Conservation (phyloP, 2,888 invertebrate genomes). For the Calephelis perditalis region DNA sequence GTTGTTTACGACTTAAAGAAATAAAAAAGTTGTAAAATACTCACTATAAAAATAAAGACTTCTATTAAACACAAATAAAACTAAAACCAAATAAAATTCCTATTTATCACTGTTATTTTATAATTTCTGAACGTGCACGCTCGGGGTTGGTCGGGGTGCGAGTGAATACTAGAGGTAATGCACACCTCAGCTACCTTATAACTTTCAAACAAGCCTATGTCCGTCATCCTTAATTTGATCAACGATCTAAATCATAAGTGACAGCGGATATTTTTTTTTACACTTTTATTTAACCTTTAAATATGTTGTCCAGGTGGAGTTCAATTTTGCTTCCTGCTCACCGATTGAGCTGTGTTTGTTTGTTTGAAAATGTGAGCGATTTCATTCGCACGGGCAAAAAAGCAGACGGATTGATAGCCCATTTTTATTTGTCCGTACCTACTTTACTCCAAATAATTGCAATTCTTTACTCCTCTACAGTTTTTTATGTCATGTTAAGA, state of each 20-base stretch:
- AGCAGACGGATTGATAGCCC: too few relatives aligned
- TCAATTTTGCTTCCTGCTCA: too few relatives aligned
- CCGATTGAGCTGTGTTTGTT: too few relatives aligned
- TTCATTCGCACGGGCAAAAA: too few relatives aligned
- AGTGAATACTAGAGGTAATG: constrained; percentile 44
- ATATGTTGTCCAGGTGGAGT: too few relatives aligned
- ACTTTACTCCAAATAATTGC: too few relatives aligned
- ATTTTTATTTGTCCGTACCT: too few relatives aligned
- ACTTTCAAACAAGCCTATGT: constrained; percentile 39
- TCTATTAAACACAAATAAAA: constrained; percentile 14
- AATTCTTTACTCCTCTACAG: too few relatives aligned
- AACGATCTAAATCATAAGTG: constrained; percentile 41
- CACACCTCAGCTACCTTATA: constrained; percentile 40
- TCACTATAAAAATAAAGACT: constrained; percentile 4
- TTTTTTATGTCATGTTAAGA: too few relatives aligned
- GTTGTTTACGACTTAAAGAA: not conserved
- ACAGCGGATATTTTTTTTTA: constrained; percentile 19
- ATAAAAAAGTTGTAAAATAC: not conserved
- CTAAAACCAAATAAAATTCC: constrained; percentile 16
- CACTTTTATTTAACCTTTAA: too few relatives aligned
- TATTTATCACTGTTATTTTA: constrained; percentile 19
- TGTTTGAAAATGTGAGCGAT: too few relatives aligned
- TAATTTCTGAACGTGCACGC: constrained; percentile 41
- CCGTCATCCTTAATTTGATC: constrained; percentile 45
- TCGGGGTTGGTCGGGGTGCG: constrained; percentile 46